Evolutionary conservation across 2,797 vertebrate species (phyloP).

Genomic region (Sebastes oblongus): DNA sequence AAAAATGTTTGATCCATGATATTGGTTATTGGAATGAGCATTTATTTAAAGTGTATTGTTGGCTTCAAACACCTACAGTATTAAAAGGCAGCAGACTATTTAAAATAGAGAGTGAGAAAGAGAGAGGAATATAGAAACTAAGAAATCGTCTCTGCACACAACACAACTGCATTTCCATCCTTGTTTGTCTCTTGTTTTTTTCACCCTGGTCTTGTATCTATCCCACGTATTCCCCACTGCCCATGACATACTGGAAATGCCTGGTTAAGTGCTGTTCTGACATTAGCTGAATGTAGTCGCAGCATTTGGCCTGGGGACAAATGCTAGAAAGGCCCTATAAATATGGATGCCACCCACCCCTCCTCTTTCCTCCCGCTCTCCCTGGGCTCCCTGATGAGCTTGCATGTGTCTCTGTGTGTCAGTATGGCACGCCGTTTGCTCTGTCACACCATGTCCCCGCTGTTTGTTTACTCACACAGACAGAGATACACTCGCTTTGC

Average conservation of each 20-base stretch:
- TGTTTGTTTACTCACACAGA: conserved; percentile 81
- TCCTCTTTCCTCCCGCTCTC: conserved; percentile 44
- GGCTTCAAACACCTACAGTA: neutral
- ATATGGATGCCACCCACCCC: conserved; percentile 74
- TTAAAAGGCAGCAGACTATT: neutral
- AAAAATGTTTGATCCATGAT: neutral
- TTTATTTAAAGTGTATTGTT: neutral
- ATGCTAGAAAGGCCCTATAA: conserved; percentile 76
- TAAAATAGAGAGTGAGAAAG: neutral
- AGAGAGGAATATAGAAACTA: neutral
- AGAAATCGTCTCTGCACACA: neutral
- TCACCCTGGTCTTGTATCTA: conserved; percentile 46
- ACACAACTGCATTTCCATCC: conserved; percentile 12
- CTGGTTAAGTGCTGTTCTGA: conserved; percentile 82
- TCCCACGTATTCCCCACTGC: conserved; percentile 69
- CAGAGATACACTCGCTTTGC: conserved; percentile 72
- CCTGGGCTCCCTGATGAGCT: conserved; percentile 62
- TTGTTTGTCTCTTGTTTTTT: conserved; percentile 27
- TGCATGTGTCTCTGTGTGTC: conserved; percentile 58
- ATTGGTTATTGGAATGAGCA: neutral
- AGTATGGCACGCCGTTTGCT: conserved; percentile 50
- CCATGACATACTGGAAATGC: conserved; percentile 76
- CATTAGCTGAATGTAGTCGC: conserved; percentile 80
- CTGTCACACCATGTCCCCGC: conserved; percentile 76
- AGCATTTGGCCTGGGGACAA: conserved; percentile 81